Evolutionary conservation across 2,113 vertebrate species (phyloP).

Genomic region (Poeciliopsis retropinna): DNA sequence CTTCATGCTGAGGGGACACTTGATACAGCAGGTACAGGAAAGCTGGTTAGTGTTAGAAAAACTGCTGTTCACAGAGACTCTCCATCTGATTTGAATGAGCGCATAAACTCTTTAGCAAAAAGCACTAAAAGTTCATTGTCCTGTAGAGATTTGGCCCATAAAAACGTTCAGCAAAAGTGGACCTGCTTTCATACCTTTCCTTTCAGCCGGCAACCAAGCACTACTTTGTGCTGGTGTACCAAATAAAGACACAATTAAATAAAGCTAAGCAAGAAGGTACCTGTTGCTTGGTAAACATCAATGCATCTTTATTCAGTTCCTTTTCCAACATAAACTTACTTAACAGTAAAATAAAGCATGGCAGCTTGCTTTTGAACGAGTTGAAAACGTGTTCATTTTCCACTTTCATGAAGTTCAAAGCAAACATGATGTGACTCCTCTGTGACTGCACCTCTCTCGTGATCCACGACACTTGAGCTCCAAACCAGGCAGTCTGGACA

Average conservation of each 20-base stretch:
- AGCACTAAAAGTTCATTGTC: not conserved
- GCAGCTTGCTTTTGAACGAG: not conserved
- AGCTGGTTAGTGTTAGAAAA: not conserved
- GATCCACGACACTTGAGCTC: slow-evolving; percentile 26
- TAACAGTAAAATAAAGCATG: not conserved
- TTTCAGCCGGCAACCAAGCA: not conserved
- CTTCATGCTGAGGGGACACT: not conserved
- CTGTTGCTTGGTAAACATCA: not conserved
- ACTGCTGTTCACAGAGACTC: not conserved
- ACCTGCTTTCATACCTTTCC: not conserved
- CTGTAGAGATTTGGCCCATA: not conserved
- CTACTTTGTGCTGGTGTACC: not conserved
- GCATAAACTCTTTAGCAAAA: not conserved
- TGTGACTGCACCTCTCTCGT: not conserved
- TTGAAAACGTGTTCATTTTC: not conserved
- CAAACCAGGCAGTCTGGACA: slow-evolving; percentile 41
- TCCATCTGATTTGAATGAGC: not conserved
- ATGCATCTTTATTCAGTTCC: too few species aligned
- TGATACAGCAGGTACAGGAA: too few species aligned
- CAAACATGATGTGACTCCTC: too few species aligned
- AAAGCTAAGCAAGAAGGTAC: not conserved
- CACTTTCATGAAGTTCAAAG: not conserved
- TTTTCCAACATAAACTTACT: not conserved
- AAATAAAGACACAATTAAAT: not conserved
- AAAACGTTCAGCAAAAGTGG: not conserved